Evolutionary conservation across 1,140 invertebrate species (phyloP).

Genomic region (Scaptomyza pallida): DNA sequence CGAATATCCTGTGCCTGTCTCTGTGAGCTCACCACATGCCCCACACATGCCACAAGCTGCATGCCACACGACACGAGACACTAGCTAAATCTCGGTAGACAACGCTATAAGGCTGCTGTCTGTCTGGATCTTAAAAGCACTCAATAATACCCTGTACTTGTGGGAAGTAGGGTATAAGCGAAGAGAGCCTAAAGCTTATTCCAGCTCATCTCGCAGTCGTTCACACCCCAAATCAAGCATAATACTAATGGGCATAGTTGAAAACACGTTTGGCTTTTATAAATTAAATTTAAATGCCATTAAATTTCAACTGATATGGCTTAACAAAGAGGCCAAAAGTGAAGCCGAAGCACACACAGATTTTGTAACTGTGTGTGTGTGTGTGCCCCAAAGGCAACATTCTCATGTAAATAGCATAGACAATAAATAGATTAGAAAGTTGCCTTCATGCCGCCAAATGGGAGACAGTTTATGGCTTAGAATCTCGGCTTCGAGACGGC

Average conservation of each 20-base stretch:
- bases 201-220: not conserved
- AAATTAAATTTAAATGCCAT: conserved; percentile 78
- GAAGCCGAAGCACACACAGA: not conserved
- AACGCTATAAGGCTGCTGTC: too few species aligned
- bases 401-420: conserved; percentile 41
- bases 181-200: not conserved
- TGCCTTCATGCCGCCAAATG: conserved; percentile 1
- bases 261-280: conserved; percentile 67
- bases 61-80: conserved; percentile 9
- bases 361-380: too few species aligned
- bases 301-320: conserved; percentile 55
- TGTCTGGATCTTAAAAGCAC: too few species aligned
- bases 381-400: conserved; percentile 19
- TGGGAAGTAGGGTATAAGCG: not conserved
- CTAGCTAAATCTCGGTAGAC: not conserved
- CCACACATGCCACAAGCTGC: conserved; percentile 7
- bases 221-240: not conserved
- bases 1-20: conserved; percentile 29
- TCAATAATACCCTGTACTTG: not conserved
- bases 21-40: conserved; percentile 28
- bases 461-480: conserved; percentile 16
- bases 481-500: conserved; percentile 1
- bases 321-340: conserved; percentile 5
- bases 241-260: conserved; percentile 46
- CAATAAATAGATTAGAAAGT: conserved; percentile 71